phyloP scores from a whole-genome alignment of 1,140 invertebrate species.

The Kradibia gibbosae region DNA sequence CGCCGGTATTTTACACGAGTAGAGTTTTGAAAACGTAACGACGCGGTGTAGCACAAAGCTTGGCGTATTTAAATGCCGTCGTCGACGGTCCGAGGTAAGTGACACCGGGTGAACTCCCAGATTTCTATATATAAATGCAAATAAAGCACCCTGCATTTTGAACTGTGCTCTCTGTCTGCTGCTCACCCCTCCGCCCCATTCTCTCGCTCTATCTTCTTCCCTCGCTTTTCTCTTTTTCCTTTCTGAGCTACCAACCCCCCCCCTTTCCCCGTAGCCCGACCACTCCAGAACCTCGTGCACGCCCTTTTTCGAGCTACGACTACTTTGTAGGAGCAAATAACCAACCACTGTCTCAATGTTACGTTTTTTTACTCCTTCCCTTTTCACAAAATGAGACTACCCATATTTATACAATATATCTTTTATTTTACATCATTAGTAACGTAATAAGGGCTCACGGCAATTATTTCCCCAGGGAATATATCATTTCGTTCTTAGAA shows the following conservation, averaged over 20 bases:
- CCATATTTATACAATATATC: background rate
- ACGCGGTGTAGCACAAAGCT: background rate
- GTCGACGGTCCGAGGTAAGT: conserved; percentile 64
- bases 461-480: background rate
- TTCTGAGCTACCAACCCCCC: too few relatives aligned
- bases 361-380: background rate
- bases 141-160: conserved; percentile 69
- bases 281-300: too few relatives aligned
- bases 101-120: conserved; percentile 69
- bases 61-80: conserved; percentile 37
- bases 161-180: conserved; percentile 55
- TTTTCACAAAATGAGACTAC: background rate
- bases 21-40: conserved; percentile 7
- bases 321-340: conserved; percentile 6
- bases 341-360: background rate
- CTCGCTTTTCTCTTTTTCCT: background rate
- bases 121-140: conserved; percentile 71
- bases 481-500: background rate
- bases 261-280: too few relatives aligned
- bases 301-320: background rate
- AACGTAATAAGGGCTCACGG: too few relatives aligned
- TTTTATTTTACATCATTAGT: background rate
- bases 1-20: background rate
- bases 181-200: conserved; percentile 40
- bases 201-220: conserved; percentile 19